A percentile compares a stretch with the other conserved stretches of the same genome.
phyloP scores from a whole-genome alignment of 2,113 vertebrate species.

The Brachionichthys hirsutus region DNA sequence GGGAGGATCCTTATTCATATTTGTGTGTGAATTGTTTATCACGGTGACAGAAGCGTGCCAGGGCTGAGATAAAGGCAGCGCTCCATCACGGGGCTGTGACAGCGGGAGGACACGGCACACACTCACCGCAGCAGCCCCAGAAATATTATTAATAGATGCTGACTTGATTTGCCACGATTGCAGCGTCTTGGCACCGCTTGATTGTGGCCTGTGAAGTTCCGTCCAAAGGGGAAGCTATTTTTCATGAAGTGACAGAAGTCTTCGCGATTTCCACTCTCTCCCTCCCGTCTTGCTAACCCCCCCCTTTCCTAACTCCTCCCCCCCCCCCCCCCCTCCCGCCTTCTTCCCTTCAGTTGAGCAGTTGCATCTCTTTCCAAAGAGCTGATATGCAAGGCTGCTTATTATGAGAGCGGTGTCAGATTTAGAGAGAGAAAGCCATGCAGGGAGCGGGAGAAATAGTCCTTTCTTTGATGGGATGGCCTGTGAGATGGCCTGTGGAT shows the following conservation, averaged over 20 bases:
- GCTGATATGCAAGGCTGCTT: constrained; percentile 97
- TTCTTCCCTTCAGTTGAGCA: constrained; percentile 62
- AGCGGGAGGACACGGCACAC: constrained; percentile 93
- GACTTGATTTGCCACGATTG: constrained; percentile 99
- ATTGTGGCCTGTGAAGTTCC: constrained; percentile 99
- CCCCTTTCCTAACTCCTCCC: background rate
- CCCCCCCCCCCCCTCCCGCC: constrained; percentile 5
- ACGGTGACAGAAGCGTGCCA: constrained; percentile 99
- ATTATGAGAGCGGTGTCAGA: constrained; percentile 92
- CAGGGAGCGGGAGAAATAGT: constrained; percentile 56
- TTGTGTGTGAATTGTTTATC: constrained; percentile 99
- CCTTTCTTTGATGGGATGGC: constrained; percentile 68
- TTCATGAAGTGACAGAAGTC: constrained; percentile 99
- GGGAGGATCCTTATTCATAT: constrained; percentile 99
- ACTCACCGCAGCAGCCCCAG: constrained; percentile 92
- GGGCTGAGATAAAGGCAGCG: constrained; percentile 98
- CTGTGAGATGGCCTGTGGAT: constrained; percentile 65
- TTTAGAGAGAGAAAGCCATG: constrained; percentile 56
- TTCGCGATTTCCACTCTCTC: constrained; percentile 65
- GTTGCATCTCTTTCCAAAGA: constrained; percentile 94
- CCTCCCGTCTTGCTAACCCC: background rate
- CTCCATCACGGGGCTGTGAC: constrained; percentile 98
- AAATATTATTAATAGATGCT: constrained; percentile 99
- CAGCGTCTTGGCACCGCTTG: constrained; percentile 84
- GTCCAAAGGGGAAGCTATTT: constrained; percentile 99